Evolutionary conservation across 2,113 vertebrate genomes (phyloP), one percentile per base, ranked within the genome.

Genomic region (Typhlomys cinereus): DNA sequence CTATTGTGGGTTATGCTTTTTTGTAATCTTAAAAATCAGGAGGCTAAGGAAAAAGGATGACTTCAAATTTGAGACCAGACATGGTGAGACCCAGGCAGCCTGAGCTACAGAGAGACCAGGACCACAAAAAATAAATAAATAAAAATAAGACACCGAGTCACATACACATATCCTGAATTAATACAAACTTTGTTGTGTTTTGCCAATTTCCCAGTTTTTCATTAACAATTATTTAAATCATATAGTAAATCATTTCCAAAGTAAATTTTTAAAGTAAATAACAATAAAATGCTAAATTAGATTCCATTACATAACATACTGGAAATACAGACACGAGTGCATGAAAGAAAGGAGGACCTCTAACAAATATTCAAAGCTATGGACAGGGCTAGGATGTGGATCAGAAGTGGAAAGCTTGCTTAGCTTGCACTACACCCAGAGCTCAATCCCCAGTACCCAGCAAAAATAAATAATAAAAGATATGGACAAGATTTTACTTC

Each of bases 181-280:
- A 36, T 41, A 7, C 80, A 80, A 12, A 92, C 70, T 11, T 48
- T 89, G 73, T 76, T 64, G 70, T 52, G 81, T 31, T 94, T 39
- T 75, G 59, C 31, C 79, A 76, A 62, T 61, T 82, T 91, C 71
- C 87, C 27, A 94, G 67, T 21, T 92, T 84, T 70, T 15, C 39
- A 75, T 73, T 75, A 57, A 11, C 88, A 91, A 95, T 41, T 78
- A 73, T 67, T 50, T 67, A 93, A 91, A 76, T 70, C 34, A 89
- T 50, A 50, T 89, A 76, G 39, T 50, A 91, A 91, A 89, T 20
- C 15, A 91, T 23, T 76, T 83, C 25, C 27, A 89, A 44, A 82
- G 34, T 62, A 87, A 92, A n/a, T n/a, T n/a, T n/a, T 18, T 17
- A 86, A 85, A 31, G 14, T 41, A 80, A 44, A 36, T 54, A 57